Base-by-base conservation (phyloP, 2,113 vertebrate genomes). In the Rhinoderma darwinii region DNA sequence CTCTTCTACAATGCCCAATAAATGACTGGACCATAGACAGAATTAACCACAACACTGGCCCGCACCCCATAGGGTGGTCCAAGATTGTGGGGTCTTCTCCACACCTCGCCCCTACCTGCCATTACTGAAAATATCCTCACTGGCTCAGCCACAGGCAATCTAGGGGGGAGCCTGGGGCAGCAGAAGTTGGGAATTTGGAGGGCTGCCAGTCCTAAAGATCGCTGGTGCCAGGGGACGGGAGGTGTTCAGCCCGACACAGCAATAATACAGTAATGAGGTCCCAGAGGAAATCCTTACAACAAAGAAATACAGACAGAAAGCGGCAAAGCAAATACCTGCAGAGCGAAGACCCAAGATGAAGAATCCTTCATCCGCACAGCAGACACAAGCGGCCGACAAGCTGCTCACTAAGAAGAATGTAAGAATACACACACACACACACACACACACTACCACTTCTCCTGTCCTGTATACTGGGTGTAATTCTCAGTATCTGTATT, bases 221-320 rank as follows among this genome's bases (percentile, higher is more conserved):
- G 18, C 41, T 41, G 51, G 54, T 20, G 32, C 3, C 17, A 61
- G 41, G 84, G 30, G 56, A 37, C 20, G 10, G 32, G 39, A 56
- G 56, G 27, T 4, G 61, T n/a, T n/a, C 50, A 30, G 76, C 47
- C 61, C 39, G 61, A 63, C 30, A 41, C 43, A 41, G 74, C 35
- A 72, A 72, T 7, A 72, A 66, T 27, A 30, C 43, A 17, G 27
- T 86, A 86, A 86, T 86, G 39, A 80, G 59, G 75, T 79, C 84
- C 75, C 84, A 51, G 44, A 35, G 59, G 84, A 56, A 37, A 77
- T 50, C 56, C 43, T 43, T 32, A 35, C 44, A 68, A 70, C 41
- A 68, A 73, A 56, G 27, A 56, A n/a, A 25, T 56, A 7, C 43
- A 51, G 8, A 73, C 56, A 20, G 18, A n/a, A 15, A 22, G 50